Evolutionary conservation across 2,113 vertebrate species (phyloP).

Genomic region (Nothocercus nigrocapillus): DNA sequence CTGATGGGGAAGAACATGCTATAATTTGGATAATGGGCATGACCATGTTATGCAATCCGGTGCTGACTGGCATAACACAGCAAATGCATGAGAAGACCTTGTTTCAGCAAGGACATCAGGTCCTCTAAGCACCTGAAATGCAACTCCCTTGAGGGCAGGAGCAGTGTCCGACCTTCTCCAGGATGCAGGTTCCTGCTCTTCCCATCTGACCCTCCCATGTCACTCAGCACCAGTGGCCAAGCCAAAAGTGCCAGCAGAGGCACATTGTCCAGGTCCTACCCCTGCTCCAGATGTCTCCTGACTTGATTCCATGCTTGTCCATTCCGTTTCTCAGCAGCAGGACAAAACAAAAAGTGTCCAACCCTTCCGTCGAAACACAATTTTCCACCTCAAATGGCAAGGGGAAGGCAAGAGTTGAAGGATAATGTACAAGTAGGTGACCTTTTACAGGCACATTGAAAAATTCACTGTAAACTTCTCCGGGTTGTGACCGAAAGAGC

Average conservation of each 20-base stretch:
- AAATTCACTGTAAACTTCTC: no score
- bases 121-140: not conserved
- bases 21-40: not conserved
- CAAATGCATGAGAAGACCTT: accelerated
- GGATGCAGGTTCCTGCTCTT: no score
- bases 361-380: no score
- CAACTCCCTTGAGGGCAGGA: not conserved
- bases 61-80: not conserved
- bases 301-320: no score
- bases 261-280: not conserved
- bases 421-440: no score
- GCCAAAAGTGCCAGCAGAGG: not conserved
- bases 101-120: not conserved
- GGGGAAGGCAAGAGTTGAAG: no score
- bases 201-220: not conserved
- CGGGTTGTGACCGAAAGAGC: no score
- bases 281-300: no score
- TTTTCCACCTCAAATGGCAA: no score
- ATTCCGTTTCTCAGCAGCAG: no score
- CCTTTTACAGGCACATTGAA: no score
- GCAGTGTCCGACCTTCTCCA: not conserved
- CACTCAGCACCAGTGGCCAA: not conserved
- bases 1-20: not conserved
- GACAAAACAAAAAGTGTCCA: no score
- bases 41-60: not conserved